These are phyloP conservation scores for Calliphora vomitoria DNA, from an alignment of 2,888 invertebrate genomes.

Conservation along the genomic window DNA sequence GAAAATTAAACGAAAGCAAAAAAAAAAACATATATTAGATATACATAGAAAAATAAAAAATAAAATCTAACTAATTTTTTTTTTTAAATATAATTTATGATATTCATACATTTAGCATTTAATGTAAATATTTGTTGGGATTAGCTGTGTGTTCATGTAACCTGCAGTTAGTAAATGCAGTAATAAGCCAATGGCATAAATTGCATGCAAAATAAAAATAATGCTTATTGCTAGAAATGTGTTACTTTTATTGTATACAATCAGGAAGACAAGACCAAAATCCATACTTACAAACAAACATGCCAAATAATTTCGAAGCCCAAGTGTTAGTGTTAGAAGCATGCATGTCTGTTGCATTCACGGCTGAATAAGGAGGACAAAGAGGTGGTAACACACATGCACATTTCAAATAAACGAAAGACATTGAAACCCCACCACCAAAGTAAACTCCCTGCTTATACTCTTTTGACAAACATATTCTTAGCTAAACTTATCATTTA, in stretches of 20 bases:
- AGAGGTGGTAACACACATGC: slow-evolving; percentile 68
- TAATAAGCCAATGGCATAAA: slow-evolving; percentile 62
- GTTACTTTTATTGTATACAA: slow-evolving; percentile 73
- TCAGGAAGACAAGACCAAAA: slow-evolving; percentile 69
- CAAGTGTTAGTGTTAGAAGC: slow-evolving; percentile 18
- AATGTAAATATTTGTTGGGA: slow-evolving; percentile 49
- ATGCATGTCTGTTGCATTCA: slow-evolving; percentile 53
- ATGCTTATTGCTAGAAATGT: slow-evolving; percentile 69
- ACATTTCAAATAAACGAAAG: slow-evolving; percentile 46
- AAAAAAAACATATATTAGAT: background rate
- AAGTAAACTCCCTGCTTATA: slow-evolving; percentile 13
- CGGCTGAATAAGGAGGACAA: slow-evolving; percentile 58
- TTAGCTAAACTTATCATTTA: slow-evolving; percentile 64
- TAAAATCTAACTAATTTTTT: slow-evolving; percentile 23
- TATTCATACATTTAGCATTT: slow-evolving; percentile 40
- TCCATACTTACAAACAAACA: slow-evolving; percentile 40
- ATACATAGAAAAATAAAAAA: background rate
- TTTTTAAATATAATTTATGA: slow-evolving; percentile 52
- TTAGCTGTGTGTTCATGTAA: slow-evolving; percentile 24
- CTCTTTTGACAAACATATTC: slow-evolving; percentile 38
- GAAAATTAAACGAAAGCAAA: slow-evolving; percentile 14
- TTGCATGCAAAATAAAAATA: slow-evolving; percentile 73
- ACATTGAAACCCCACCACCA: slow-evolving; percentile 45
- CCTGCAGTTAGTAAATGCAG: slow-evolving; percentile 61
- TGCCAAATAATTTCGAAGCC: slow-evolving; percentile 54